Percentiles rank a stretch among this genome's conserved stretches.
Evolutionary conservation across 2,888 invertebrate genomes (phyloP).

Genomic region (Parnassius mnemosyne): DNA sequence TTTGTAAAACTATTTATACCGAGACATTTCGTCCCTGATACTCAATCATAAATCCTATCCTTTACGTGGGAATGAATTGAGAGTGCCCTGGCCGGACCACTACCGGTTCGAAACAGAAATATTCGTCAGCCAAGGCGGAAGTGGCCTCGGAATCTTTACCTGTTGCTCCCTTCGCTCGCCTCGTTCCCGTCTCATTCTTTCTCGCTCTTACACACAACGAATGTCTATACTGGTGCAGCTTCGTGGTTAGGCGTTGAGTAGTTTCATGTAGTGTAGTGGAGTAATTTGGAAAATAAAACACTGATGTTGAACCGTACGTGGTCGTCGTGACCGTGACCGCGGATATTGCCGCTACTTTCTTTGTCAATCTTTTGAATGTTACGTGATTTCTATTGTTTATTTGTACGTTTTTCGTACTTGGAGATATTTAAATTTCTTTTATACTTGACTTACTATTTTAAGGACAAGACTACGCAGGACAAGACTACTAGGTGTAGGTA

Average conservation of each 20-base stretch:
- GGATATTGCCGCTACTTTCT: conserved; percentile 65
- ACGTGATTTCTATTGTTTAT: conserved; percentile 16
- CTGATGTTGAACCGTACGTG: conserved; percentile 60
- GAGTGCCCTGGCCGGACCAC: conserved; percentile 76
- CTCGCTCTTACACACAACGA: conserved; percentile 54
- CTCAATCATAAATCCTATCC: conserved; percentile 18
- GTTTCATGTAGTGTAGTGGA: conserved; percentile 58
- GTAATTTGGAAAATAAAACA: conserved; percentile 75
- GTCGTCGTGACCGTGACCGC: conserved; percentile 69
- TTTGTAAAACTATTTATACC: no score
- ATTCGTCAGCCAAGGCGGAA: conserved; percentile 81
- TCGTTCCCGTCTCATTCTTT: conserved; percentile 54
- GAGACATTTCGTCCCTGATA: conserved; percentile 4
- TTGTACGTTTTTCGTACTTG: conserved; percentile 1
- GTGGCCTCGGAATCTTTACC: conserved; percentile 81
- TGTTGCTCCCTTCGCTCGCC: conserved; percentile 79
- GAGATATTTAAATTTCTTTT: background rate
- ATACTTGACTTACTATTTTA: background rate
- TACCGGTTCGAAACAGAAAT: conserved; percentile 81
- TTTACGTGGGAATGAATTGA: conserved; percentile 35
- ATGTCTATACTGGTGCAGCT: conserved; percentile 49
- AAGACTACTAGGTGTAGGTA: no score
- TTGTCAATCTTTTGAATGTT: conserved; percentile 42
- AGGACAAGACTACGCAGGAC: background rate
- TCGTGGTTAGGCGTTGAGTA: conserved; percentile 37